Conservation (phyloP, 2,797 vertebrate species). For the Gambelia wislizenii region DNA sequence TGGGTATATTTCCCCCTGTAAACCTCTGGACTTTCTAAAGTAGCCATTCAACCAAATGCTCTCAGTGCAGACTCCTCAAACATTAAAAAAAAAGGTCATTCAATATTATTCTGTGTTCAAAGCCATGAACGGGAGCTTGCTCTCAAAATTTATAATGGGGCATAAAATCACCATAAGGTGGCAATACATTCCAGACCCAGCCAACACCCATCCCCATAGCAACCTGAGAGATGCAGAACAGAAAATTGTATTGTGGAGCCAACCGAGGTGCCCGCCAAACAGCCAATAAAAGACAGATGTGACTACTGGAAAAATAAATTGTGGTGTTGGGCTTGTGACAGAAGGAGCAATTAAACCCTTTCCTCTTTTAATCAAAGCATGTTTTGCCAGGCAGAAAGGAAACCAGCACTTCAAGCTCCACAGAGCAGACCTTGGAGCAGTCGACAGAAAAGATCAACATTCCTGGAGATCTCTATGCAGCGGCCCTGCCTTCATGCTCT, state of each 20-base stretch:
- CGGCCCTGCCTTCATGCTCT: conserved; percentile 43
- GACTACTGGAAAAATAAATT: conserved; percentile 70
- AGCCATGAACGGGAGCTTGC: conserved; percentile 36
- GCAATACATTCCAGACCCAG: conserved; percentile 34
- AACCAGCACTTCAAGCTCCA: conserved; percentile 57
- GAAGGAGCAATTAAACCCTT: conserved; percentile 68
- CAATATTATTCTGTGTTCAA: conserved; percentile 49
- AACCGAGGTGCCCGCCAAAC: conserved; percentile 45
- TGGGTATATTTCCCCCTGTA: background rate
- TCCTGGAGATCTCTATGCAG: conserved; percentile 50
- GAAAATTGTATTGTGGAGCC: conserved; percentile 50
- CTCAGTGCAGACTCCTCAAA: conserved; percentile 11
- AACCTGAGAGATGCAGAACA: conserved; percentile 40
- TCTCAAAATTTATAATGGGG: conserved; percentile 46
- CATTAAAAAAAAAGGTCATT: conserved; percentile 34
- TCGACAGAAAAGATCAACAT: background rate
- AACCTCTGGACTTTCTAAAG: conserved; percentile 10
- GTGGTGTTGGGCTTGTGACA: conserved; percentile 53
- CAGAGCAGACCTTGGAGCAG: conserved; percentile 44
- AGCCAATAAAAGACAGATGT: conserved; percentile 57
- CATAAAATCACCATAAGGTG: conserved; percentile 53
- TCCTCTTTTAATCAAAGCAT: conserved; percentile 60
- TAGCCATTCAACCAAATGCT: background rate
- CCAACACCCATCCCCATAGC: background rate
- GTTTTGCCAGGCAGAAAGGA: conserved; percentile 57